phyloP scores from a whole-genome alignment of 2,113 vertebrate species.

The Anhinga rufa region DNA sequence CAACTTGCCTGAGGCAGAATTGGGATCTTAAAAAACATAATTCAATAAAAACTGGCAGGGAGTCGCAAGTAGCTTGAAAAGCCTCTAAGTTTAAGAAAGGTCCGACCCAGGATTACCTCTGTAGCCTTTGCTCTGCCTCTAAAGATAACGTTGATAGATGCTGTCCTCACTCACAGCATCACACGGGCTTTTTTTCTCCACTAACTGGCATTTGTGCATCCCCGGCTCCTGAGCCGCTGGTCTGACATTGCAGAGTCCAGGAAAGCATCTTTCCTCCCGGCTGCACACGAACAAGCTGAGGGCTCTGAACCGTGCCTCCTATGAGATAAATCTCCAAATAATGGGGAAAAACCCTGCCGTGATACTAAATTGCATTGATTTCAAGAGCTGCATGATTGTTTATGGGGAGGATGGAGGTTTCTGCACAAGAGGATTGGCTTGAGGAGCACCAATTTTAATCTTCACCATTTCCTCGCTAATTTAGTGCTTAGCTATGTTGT shows the following conservation, averaged over 20 bases:
- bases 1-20: background rate
- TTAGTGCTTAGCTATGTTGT: background rate
- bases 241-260: background rate
- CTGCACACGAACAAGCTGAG: background rate
- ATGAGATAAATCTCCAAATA: background rate
- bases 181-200: background rate
- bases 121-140: background rate
- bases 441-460: background rate
- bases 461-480: rapidly evolving
- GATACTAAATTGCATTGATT: background rate
- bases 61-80: background rate
- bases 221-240: background rate
- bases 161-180: background rate
- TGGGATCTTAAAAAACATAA: background rate
- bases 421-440: background rate
- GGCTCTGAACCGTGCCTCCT: background rate
- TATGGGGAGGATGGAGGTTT: background rate
- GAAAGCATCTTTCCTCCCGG: background rate
- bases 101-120: background rate
- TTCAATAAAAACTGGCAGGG: background rate
- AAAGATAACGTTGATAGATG: background rate
- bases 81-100: background rate
- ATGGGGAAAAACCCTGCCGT: background rate
- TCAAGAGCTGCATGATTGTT: background rate
- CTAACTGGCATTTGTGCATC: background rate